Conservation (phyloP, 53 echinoderm and acorn worm genomes). For the Luidia sarsii region DNA sequence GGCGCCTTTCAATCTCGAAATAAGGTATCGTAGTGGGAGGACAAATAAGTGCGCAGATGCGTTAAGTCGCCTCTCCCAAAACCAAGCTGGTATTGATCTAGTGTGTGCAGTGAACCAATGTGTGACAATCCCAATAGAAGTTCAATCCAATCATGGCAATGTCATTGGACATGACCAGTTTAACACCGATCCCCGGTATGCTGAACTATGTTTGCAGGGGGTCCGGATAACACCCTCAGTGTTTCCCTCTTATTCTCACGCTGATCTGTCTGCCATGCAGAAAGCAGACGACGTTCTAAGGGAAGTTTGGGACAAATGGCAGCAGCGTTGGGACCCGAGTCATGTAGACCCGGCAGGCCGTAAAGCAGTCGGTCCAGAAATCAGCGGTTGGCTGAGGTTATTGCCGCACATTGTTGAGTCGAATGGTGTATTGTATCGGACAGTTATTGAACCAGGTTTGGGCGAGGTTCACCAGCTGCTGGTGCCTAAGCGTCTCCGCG, state of each 20-base stretch:
- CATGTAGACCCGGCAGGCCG: background rate
- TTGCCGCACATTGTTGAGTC: constrained; percentile 8
- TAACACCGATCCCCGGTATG: background rate
- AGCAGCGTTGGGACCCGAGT: background rate
- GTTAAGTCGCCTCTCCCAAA: background rate
- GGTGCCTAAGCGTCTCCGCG: constrained; percentile 16
- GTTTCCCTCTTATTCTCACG: constrained; percentile 35
- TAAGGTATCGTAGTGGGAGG: constrained; percentile 44
- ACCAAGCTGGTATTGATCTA: too few relatives aligned
- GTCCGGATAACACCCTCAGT: background rate
- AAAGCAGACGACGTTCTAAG: background rate
- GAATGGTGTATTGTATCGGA: constrained; percentile 39
- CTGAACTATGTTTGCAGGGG: background rate
- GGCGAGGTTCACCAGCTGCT: constrained; percentile 26
- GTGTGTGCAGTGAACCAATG: too few relatives aligned
- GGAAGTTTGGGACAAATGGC: background rate
- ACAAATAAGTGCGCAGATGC: constrained; percentile 35
- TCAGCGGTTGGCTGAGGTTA: constrained; percentile 36
- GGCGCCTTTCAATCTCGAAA: constrained; percentile 43
- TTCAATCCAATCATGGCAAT: background rate
- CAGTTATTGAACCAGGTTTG: background rate
- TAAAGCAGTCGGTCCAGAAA: background rate
- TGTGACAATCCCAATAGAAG: too few relatives aligned
- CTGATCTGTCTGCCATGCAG: constrained; percentile 18
- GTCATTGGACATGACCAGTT: too few relatives aligned